These are phyloP conservation scores for Tuberolachnus salignus DNA, from an alignment of 2,888 invertebrate species.

Conservation along the genomic window DNA sequence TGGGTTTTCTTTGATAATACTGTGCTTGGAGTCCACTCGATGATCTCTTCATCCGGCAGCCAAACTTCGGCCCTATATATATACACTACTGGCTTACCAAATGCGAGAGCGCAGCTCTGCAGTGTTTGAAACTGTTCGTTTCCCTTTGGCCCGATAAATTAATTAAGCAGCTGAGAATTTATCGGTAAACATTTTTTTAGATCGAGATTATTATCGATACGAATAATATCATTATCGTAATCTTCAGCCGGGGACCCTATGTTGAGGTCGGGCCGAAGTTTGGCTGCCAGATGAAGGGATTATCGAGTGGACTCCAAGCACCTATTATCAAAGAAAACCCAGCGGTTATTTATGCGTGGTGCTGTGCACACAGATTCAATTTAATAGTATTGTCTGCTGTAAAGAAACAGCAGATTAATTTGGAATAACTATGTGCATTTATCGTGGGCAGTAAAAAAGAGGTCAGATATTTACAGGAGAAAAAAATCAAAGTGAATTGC, in stretches of 20 bases:
- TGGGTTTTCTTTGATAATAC: not conserved
- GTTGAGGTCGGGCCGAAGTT: no score
- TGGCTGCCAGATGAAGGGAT: slow-evolving; percentile 11
- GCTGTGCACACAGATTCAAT: slow-evolving; percentile 19
- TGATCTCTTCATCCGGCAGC: slow-evolving; percentile 2
- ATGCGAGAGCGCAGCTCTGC: no score
- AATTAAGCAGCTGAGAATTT: no score
- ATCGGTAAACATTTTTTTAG: no score
- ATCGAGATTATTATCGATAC: no score
- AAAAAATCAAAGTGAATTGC: not conserved
- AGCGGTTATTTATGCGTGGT: slow-evolving; percentile 10
- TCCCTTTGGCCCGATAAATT: no score
- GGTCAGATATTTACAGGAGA: slow-evolving; percentile 5
- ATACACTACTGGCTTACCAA: no score
- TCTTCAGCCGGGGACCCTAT: no score
- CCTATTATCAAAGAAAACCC: not conserved
- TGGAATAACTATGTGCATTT: slow-evolving; percentile 24
- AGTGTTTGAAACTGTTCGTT: no score
- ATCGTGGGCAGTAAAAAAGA: slow-evolving; percentile 12
- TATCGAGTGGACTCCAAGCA: slow-evolving; percentile 10
- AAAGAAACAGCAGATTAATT: slow-evolving; percentile 12
- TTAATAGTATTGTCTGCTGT: slow-evolving; percentile 29
- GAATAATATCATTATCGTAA: no score
- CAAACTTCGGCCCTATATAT: no score
- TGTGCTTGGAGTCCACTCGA: slow-evolving; percentile 12